Conservation (phyloP, 2,888 invertebrate species). For the Shargacucullia verbasci region DNA sequence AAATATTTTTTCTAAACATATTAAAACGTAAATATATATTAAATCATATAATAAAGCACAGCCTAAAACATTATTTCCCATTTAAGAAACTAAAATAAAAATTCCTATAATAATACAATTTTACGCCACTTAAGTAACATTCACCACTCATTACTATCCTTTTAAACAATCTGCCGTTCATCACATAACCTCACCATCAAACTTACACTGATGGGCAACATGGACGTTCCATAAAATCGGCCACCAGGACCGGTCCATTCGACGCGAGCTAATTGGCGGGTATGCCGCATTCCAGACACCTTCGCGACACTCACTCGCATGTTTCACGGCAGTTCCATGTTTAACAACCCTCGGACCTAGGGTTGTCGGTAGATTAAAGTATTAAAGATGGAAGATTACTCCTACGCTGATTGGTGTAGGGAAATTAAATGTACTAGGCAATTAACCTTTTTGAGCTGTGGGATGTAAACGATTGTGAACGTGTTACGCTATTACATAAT, state of each 20-base stretch:
- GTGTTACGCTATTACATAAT: too few species aligned
- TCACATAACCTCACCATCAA: background rate
- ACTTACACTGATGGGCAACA: constrained; percentile 16
- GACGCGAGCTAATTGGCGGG: constrained; percentile 73
- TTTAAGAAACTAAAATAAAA: too few species aligned
- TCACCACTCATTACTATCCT: background rate
- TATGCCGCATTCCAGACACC: constrained; percentile 68
- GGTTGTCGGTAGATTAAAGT: constrained; percentile 28
- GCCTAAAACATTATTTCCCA: too few species aligned
- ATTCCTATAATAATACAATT: too few species aligned
- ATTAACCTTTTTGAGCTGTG: too few species aligned
- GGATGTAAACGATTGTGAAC: too few species aligned
- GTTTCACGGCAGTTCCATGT: constrained; percentile 55
- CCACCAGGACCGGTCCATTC: constrained; percentile 65
- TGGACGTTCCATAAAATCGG: constrained; percentile 47
- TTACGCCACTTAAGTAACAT: background rate
- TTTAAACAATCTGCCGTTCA: constrained; percentile 7
- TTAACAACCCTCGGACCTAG: constrained; percentile 49
- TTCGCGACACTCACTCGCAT: constrained; percentile 48
- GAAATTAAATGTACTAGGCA: background rate
- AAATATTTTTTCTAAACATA: too few species aligned
- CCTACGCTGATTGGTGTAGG: background rate
- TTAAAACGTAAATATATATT: too few species aligned
- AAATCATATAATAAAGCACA: too few species aligned
- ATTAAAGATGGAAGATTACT: constrained; percentile 26